Conservation (phyloP, 1,140 invertebrate genomes). For the Thalassaphorura encarpata region DNA sequence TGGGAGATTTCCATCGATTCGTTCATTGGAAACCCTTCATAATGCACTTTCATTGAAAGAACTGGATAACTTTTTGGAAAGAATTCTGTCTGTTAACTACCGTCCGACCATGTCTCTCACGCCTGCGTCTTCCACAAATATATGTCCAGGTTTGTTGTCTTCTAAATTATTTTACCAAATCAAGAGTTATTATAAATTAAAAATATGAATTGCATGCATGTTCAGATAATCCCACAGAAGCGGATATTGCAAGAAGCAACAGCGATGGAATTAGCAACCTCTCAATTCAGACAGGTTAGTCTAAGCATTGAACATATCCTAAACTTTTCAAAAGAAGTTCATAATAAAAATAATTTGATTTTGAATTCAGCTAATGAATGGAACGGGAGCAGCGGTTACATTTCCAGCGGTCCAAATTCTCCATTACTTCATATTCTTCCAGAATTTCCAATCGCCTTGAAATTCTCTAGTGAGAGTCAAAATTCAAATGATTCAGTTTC, state of each 20-base stretch:
- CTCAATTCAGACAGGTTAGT: neutral
- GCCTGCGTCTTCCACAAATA: slow-evolving; percentile 42
- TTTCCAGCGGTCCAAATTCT: neutral
- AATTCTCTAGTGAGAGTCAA: neutral
- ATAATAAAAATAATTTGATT: neutral
- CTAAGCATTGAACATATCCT: neutral
- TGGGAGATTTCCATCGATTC: slow-evolving; percentile 71
- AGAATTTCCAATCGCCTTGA: neutral
- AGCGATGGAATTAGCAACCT: neutral
- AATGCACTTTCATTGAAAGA: slow-evolving; percentile 86
- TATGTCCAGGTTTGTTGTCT: no score
- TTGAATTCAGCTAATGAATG: no score
- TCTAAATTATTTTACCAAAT: neutral
- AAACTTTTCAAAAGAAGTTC: neutral
- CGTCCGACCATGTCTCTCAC: slow-evolving; percentile 44
- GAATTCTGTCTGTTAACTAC: slow-evolving; percentile 24
- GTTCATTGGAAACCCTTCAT: slow-evolving; percentile 89
- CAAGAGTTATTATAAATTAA: neutral
- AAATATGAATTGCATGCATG: neutral
- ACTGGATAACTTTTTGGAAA: slow-evolving; percentile 44
- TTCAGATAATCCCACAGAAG: neutral
- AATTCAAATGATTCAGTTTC: neutral
- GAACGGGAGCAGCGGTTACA: neutral
- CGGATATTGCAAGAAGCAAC: neutral
- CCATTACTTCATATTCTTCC: neutral